phyloP scores from a whole-genome alignment of 2,113 vertebrate genomes.

The Brevimyrus niger region DNA sequence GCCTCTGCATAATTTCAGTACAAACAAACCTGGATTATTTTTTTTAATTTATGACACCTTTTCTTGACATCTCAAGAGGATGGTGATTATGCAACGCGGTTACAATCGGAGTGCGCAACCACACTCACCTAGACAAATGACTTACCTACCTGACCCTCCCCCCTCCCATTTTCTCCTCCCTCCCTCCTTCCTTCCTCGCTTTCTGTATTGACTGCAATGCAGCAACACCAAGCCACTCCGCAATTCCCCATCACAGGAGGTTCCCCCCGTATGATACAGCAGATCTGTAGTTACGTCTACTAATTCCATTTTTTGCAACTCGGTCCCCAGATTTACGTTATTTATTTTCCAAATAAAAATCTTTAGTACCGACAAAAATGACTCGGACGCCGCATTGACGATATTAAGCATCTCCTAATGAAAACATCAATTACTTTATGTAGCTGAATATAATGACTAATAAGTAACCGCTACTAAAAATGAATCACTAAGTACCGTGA shows the following conservation, averaged over 20 bases:
- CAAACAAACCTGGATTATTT: not conserved
- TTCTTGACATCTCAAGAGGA: not conserved
- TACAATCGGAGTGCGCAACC: not conserved
- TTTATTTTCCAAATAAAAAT: not conserved
- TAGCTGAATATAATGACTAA: not conserved
- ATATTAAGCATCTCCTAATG: not conserved
- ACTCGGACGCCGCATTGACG: not conserved
- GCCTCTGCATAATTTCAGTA: not conserved
- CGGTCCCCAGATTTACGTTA: not conserved
- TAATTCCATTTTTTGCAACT: not conserved
- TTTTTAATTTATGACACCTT: not conserved
- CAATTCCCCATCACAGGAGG: not conserved
- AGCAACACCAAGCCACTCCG: slow-evolving; percentile 44
- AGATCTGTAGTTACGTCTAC: not conserved
- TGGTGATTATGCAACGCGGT: not conserved
- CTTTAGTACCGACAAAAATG: not conserved
- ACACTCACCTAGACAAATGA: not conserved
- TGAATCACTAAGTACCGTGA: not conserved
- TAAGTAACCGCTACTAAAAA: not conserved
- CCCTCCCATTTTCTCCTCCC: not conserved
- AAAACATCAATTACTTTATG: not conserved
- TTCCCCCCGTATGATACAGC: not conserved
- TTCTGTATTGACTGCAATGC: slow-evolving; percentile 60
- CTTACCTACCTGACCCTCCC: not conserved
- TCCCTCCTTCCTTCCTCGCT: slow-evolving; percentile 12